Base-by-base conservation (phyloP, 2,888 invertebrate species). In the Macrostomum cliftonense region DNA sequence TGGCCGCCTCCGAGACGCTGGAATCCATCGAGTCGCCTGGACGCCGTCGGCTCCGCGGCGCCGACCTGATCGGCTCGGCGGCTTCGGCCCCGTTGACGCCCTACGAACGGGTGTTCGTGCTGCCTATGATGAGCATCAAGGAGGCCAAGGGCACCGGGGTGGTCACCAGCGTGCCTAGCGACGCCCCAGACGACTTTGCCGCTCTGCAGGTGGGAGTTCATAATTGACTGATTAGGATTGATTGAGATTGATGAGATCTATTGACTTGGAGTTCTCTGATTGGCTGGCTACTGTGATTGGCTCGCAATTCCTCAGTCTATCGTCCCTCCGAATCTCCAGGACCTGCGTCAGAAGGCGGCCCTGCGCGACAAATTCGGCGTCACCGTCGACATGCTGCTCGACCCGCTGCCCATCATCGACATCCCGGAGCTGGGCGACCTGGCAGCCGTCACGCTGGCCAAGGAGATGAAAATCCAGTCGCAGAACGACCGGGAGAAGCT, bases 91-190 rank as follows among this genome's bases (percentile, higher is more conserved):
- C 95, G 1, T 72, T 93, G 56, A 81, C 89, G 1, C 72, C 73
- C n/a, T 81, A 87, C 64, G 74, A 80, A 48, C 76, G 76, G 52
- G 82, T 97, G 56, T 95, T 91, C 68, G 80, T 87, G 1, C 76
- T 99, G 39, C 97, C 97, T 1, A 95, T 99, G 95, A 69, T 97
- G 47, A 91, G 88, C 0, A 88, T 99, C 59, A 91, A 88, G 66
- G 86, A 88, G 64, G 88, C 91, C 61, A 97, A 97, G 72, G 95
- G 95, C 14, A 97, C 97, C 1, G 97, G 95, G 2, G 79, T 97
- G 37, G 97, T 99, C 0, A 89, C 91, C 0, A 89, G 89, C 57
- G 97, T 97, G 1, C 95, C 93, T 0, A 95, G 95, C 0, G 97
- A 97, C 73, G 84, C 97, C 0, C 95, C 97, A 0, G 97, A 99